phyloP scores from a whole-genome alignment of 2,113 vertebrate genomes.

The Eulemur rufifrons region DNA sequence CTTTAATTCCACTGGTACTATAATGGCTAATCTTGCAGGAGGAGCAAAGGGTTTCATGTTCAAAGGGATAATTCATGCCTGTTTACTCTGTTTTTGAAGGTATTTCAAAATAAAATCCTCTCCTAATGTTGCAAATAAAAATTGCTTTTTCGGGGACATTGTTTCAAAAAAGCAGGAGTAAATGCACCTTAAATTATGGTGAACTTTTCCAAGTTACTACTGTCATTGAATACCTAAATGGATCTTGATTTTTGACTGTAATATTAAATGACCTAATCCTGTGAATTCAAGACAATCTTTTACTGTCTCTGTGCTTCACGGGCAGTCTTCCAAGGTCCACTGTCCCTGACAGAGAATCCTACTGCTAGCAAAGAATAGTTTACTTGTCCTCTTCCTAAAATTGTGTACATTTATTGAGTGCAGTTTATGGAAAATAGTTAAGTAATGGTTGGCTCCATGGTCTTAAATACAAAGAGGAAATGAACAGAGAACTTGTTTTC shows the following conservation, averaged over 20 bases:
- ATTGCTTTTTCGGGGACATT: conserved; percentile 24
- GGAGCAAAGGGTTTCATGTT: not conserved
- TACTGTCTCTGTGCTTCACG: not conserved
- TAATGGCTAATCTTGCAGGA: not conserved
- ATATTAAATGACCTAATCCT: conserved; percentile 16
- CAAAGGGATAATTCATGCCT: not conserved
- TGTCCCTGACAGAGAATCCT: not conserved
- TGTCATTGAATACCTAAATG: not conserved
- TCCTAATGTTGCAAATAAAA: not conserved
- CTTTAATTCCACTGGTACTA: not conserved
- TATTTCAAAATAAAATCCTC: conserved; percentile 46
- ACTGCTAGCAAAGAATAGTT: not conserved
- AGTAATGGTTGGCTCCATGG: not conserved
- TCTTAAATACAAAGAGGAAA: conserved; percentile 1
- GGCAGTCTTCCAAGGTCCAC: not conserved
- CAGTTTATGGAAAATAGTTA: not conserved
- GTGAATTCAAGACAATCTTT: not conserved
- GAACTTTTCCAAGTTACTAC: conserved; percentile 18
- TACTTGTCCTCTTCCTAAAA: not conserved
- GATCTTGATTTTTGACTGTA: not conserved
- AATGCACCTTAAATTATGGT: not conserved
- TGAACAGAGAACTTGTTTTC: not conserved
- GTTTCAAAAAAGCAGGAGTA: not conserved
- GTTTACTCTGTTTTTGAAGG: not conserved
- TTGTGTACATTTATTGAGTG: not conserved